Conservation (phyloP, 1,140 invertebrate species). For the Philopotamus ludificatus region DNA sequence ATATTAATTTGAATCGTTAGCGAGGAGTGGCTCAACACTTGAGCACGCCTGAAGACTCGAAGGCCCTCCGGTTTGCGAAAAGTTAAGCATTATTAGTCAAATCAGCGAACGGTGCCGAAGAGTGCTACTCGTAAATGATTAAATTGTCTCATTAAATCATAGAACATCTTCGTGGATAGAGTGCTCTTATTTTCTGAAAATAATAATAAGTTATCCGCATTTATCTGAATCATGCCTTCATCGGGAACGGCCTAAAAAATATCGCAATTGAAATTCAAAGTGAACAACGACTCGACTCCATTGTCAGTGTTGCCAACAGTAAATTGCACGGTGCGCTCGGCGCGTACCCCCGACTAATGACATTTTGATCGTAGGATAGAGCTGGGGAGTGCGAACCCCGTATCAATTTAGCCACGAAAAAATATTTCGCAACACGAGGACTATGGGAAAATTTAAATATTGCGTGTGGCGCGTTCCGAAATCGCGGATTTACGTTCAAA, state of each 20-base stretch:
- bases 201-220: neutral
- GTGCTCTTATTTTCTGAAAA: neutral
- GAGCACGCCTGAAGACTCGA: constrained; percentile 14
- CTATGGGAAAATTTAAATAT: neutral
- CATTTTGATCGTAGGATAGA: neutral
- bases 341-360: neutral
- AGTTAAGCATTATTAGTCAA: constrained; percentile 12
- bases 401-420: neutral
- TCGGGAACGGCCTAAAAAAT: neutral
- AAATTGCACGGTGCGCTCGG: neutral
- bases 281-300: neutral
- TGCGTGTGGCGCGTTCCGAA: neutral
- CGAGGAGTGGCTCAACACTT: neutral
- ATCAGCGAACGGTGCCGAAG: constrained; percentile 3
- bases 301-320: neutral
- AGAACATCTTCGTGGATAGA: too few relatives aligned
- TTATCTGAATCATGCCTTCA: neutral
- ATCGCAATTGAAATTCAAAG: neutral
- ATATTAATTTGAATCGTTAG: neutral
- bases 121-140: neutral
- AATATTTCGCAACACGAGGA: neutral
- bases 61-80: neutral
- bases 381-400: neutral
- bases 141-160: neutral
- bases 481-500: neutral